phyloP scores from a whole-genome alignment of 2,888 invertebrate species.

The Melinaea menophilus region DNA sequence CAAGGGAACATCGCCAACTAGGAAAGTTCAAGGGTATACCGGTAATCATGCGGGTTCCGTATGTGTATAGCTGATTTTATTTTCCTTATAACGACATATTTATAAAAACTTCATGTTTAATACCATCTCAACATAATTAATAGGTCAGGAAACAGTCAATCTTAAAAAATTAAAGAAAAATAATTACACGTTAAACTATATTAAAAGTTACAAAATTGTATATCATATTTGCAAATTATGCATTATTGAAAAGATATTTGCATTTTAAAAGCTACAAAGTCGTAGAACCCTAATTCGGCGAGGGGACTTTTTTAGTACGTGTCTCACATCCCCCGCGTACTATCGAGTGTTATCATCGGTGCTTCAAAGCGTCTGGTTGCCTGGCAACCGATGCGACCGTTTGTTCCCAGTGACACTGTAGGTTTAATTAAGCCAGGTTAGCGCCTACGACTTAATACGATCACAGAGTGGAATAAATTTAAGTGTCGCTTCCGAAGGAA shows the following conservation, averaged over 20 bases:
- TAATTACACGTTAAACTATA: too few relatives aligned
- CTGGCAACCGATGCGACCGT: constrained; percentile 38
- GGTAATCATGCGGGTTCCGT: constrained; percentile 18
- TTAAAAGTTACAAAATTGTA: too few relatives aligned
- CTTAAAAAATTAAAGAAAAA: too few relatives aligned
- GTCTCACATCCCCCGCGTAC: constrained; percentile 32
- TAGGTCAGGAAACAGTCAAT: too few relatives aligned
- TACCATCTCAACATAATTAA: too few relatives aligned
- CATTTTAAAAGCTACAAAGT: background rate
- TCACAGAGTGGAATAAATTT: constrained; percentile 16
- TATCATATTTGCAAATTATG: too few relatives aligned
- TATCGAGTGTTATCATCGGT: constrained; percentile 36
- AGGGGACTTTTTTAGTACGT: constrained; percentile 31
- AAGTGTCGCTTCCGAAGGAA: constrained; percentile 12
- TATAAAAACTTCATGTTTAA: too few relatives aligned
- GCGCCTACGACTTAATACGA: constrained; percentile 34
- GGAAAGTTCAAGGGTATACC: constrained; percentile 15
- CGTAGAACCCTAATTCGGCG: constrained; percentile 17
- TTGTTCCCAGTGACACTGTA: constrained; percentile 43
- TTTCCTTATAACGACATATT: background rate
- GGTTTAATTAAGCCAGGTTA: constrained; percentile 48
- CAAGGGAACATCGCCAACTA: constrained; percentile 20
- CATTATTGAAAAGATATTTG: too few relatives aligned
- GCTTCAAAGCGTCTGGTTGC: constrained; percentile 51
- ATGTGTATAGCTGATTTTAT: background rate